Evolutionary conservation across 1,140 invertebrate species (phyloP), one percentile per base, ranked within the genome.

Genomic region (Pantala flavescens): DNA sequence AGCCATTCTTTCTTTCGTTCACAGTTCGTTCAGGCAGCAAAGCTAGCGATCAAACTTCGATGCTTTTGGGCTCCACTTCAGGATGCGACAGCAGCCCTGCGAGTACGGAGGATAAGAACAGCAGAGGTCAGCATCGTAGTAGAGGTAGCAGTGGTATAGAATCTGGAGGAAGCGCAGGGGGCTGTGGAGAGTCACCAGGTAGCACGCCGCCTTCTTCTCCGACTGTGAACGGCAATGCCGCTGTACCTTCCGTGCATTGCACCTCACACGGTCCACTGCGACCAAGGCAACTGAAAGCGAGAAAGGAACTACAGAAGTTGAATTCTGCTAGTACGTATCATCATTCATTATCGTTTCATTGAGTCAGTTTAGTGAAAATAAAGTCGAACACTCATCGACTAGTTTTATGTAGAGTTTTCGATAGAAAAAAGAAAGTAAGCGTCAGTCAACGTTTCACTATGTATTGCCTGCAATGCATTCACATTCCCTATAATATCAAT

Each of bases 241-340:
- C 71, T 19, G 23, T 43, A 36, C 24, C 28, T 23, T 10, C 49
- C 28, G 49, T 43, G 9, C 72, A 42, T 71, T 11, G 71, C 74
- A 71, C 73, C 23, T n/a, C 43, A 19, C n/a, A 70, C 14, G 21
- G 36, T 21, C 72, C 49, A 28, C 24, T 19, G 10, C 36, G 78
- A 14, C 78, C 77, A 0, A 70, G 79, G n/a, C 77, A 78, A 72
- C 75, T 80, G 71, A 79, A 80, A 55, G 76, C 74, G 14, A 78
- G 77, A 71, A 80, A 80, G 74, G 76, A 79, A 43, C 74, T 80
- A 0, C 76, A 78, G 23, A 80, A 80, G 73, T 72, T 79, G 10
- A 78, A 78, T 42, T 80, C 79, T 28, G 24, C 78, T 23, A 77
- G 79, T 79, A 75, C 76, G 72, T 70, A 23, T 12, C 23, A 12